These are phyloP conservation scores for Sisor rabdophorus DNA, from an alignment of 2,113 vertebrate species.

Conservation along the genomic window DNA sequence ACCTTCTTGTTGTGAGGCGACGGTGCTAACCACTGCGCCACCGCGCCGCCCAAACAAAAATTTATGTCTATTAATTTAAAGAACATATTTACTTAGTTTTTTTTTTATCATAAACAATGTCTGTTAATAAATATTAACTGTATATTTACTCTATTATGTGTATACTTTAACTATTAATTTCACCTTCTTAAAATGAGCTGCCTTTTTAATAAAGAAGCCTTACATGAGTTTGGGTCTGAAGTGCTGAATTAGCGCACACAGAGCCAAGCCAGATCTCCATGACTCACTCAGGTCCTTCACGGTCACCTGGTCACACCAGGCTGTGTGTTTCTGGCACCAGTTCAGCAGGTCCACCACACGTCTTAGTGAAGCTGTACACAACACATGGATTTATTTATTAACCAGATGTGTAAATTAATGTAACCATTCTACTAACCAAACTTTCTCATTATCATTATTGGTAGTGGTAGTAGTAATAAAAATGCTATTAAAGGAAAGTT, in stretches of 20 bases:
- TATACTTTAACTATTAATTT: too few relatives aligned
- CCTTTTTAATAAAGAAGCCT: slow-evolving; percentile 51
- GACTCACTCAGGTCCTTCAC: slow-evolving; percentile 79
- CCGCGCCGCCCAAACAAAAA: too few relatives aligned
- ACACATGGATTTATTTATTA: neutral
- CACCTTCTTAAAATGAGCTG: too few relatives aligned
- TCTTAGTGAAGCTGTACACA: slow-evolving; percentile 54
- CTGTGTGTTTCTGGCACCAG: slow-evolving; percentile 85
- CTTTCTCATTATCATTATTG: neutral
- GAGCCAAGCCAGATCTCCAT: slow-evolving; percentile 82
- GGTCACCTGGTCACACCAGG: slow-evolving; percentile 66
- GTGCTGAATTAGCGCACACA: slow-evolving; percentile 82
- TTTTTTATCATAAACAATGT: too few relatives aligned
- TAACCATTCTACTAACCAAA: neutral
- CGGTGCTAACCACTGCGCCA: too few relatives aligned
- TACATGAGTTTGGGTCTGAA: slow-evolving; percentile 83
- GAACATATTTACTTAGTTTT: too few relatives aligned
- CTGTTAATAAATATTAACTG: too few relatives aligned
- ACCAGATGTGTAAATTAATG: neutral
- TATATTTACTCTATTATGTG: too few relatives aligned
- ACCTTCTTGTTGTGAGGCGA: too few relatives aligned
- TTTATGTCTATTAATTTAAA: too few relatives aligned
- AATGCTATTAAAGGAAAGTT: neutral
- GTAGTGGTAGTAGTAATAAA: neutral
- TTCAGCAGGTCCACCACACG: slow-evolving; percentile 75